A percentile compares a stretch with the other conserved stretches of the same genome.
phyloP scores from a whole-genome alignment of 2,113 vertebrate species.

The Eurypyga helias region DNA sequence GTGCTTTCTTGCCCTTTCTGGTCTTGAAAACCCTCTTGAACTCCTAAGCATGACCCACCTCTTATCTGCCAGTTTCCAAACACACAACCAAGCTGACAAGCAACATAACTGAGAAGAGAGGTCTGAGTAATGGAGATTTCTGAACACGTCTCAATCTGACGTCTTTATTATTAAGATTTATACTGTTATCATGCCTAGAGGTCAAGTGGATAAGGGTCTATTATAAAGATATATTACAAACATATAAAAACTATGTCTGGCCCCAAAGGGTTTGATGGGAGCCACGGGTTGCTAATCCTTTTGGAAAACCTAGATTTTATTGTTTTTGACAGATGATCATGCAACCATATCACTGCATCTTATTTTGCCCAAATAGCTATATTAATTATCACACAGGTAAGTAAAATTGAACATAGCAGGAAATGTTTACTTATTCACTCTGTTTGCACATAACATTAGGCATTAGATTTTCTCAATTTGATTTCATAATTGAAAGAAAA shows the following conservation, averaged over 20 bases:
- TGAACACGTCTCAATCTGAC: background rate
- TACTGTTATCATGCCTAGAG: background rate
- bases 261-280: background rate
- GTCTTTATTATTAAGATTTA: background rate
- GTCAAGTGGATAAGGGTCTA: background rate
- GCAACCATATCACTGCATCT: background rate
- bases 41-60: background rate
- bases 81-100: background rate
- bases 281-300: background rate
- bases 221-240: background rate
- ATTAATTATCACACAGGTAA: slow-evolving; percentile 4
- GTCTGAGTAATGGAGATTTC: background rate
- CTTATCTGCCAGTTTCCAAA: background rate
- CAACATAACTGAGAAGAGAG: background rate
- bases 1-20: background rate
- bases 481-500: slow-evolving; percentile 56
- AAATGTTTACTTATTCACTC: slow-evolving; percentile 5
- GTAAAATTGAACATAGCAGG: background rate
- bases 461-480: slow-evolving; percentile 13
- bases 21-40: background rate
- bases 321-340: background rate
- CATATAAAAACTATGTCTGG: background rate
- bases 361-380: background rate
- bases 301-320: background rate
- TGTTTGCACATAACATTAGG: background rate